These are phyloP conservation scores for Trichosurus vulpecula DNA, from an alignment of 2,797 vertebrate species.

Conservation along the genomic window DNA sequence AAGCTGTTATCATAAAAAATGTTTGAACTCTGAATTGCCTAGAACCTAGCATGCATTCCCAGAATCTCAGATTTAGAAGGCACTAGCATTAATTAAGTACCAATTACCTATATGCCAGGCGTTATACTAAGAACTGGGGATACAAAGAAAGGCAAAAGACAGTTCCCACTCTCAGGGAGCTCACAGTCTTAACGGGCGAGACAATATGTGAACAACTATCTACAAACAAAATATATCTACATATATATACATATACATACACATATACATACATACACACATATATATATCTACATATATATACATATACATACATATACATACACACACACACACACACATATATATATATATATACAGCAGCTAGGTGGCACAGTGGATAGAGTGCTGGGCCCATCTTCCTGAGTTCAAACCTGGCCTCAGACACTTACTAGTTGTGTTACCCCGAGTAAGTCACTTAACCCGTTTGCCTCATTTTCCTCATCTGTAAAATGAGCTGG, in stretches of 20 bases:
- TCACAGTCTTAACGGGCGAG: background rate
- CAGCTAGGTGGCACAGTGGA: background rate
- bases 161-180: background rate
- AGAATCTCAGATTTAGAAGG: background rate
- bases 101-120: background rate
- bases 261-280: too few relatives aligned
- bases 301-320: background rate
- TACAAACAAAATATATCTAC: background rate
- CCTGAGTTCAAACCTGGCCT: background rate
- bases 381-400: background rate
- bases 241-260: too few relatives aligned
- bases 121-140: background rate
- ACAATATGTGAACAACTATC: background rate
- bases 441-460: background rate
- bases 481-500: background rate
- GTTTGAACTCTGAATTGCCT: background rate
- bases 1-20: background rate
- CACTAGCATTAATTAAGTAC: background rate
- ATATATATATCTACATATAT: too few relatives aligned
- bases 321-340: background rate
- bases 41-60: background rate
- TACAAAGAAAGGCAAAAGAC: background rate
- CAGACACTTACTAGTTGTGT: too few relatives aligned
- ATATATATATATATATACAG: too few relatives aligned
- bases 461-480: background rate